phyloP scores from a whole-genome alignment of 2,888 invertebrate genomes.

The Cheilosia urbana region DNA sequence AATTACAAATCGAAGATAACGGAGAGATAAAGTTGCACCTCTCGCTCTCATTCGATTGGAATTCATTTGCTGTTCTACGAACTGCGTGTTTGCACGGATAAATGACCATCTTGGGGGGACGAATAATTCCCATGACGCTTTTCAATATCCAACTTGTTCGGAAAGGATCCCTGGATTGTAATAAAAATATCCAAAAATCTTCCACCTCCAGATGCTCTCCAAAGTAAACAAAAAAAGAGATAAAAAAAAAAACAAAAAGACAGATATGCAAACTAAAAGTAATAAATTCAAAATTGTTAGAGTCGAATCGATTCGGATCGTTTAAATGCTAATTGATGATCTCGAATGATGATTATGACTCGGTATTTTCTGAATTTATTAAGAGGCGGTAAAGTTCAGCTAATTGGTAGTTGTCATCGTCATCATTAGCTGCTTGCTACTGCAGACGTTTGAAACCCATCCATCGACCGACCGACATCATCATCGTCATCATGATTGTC shows the following conservation, averaged over 20 bases:
- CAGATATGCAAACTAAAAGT: background rate
- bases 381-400: slow-evolving; percentile 26
- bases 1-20: slow-evolving; percentile 37
- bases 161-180: background rate
- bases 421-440: slow-evolving; percentile 7
- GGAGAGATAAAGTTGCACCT: slow-evolving; percentile 19
- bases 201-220: background rate
- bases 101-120: slow-evolving; percentile 5
- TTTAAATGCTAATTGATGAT: slow-evolving; percentile 70
- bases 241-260: background rate
- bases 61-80: background rate
- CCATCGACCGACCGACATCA: slow-evolving; percentile 4
- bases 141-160: no score
- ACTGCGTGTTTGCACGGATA: background rate
- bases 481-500: slow-evolving; percentile 25
- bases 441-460: slow-evolving; percentile 9
- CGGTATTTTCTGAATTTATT: slow-evolving; percentile 9
- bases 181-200: background rate
- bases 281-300: slow-evolving; percentile 28
- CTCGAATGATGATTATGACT: slow-evolving; percentile 37
- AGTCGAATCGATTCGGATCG: slow-evolving; percentile 54
- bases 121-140: background rate
- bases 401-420: slow-evolving; percentile 47
- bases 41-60: slow-evolving; percentile 29
- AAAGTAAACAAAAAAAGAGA: background rate